These are phyloP conservation scores for Heliothis subflexa DNA, from an alignment of 1,140 invertebrate species.

Conservation along the genomic window DNA sequence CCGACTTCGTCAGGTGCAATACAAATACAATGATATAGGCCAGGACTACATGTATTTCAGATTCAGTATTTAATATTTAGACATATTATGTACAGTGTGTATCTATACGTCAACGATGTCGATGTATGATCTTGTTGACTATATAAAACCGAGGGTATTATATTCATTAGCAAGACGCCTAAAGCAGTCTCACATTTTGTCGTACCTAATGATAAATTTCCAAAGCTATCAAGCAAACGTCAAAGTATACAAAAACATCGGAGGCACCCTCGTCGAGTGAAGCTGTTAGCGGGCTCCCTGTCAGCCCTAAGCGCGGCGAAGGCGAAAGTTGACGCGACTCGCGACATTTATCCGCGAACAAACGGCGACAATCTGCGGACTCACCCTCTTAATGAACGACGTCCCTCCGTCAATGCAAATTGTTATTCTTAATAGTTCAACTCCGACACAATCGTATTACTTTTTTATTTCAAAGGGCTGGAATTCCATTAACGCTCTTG, in stretches of 20 bases:
- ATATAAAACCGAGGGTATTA: no score
- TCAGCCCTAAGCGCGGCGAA: slow-evolving; percentile 17
- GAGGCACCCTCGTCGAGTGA: neutral
- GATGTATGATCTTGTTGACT: no score
- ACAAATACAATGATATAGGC: neutral
- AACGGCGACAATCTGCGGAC: slow-evolving; percentile 39
- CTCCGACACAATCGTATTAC: slow-evolving; percentile 4
- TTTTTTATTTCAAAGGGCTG: slow-evolving; percentile 24
- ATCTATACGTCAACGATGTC: no score
- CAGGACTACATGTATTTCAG: neutral
- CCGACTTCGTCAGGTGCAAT: neutral
- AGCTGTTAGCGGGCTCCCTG: neutral
- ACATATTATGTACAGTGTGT: neutral
- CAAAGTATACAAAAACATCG: no score
- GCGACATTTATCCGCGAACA: slow-evolving; percentile 28
- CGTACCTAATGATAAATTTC: no score
- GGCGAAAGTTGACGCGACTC: slow-evolving; percentile 27
- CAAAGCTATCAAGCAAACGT: no score
- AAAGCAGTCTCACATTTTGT: no score
- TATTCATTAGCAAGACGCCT: no score
- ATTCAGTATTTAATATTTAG: neutral
- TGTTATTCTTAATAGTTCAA: slow-evolving; percentile 28
- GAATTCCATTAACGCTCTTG: neutral
- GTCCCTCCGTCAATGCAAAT: slow-evolving; percentile 14
- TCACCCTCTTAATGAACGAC: slow-evolving; percentile 35